These are phyloP conservation scores for Pseudomyrmex dendroicus DNA, from an alignment of 1,140 invertebrate genomes.

Conservation along the genomic window DNA sequence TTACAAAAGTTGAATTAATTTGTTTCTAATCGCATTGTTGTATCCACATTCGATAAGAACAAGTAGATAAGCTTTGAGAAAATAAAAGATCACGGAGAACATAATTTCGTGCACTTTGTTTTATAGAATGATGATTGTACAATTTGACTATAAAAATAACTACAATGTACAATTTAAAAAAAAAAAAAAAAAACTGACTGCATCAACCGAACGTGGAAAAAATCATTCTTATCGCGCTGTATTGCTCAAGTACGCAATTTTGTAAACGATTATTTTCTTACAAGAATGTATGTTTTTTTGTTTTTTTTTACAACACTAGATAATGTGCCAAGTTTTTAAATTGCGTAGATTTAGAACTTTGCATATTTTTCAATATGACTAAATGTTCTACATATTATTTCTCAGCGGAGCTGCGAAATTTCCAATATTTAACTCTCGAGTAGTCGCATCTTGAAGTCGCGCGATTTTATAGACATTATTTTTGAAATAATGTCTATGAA, in stretches of 20 bases:
- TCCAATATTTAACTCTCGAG: too few relatives aligned
- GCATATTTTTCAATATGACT: background rate
- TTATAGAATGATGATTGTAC: background rate
- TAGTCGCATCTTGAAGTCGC: too few relatives aligned
- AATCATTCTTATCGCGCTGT: slow-evolving; percentile 38
- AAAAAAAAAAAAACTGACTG: background rate
- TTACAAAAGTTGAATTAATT: slow-evolving; percentile 48
- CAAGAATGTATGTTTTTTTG: background rate
- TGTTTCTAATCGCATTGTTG: slow-evolving; percentile 11
- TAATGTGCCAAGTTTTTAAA: too few relatives aligned
- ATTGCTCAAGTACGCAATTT: slow-evolving; percentile 46
- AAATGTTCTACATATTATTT: slow-evolving; percentile 28
- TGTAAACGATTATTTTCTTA: slow-evolving; percentile 38
- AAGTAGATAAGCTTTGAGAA: background rate
- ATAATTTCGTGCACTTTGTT: background rate
- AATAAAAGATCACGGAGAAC: background rate
- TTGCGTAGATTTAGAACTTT: background rate
- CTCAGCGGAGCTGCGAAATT: background rate
- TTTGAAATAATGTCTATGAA: too few relatives aligned
- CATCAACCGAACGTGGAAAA: slow-evolving; percentile 27
- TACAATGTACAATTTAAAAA: too few relatives aligned
- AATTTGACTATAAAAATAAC: background rate
- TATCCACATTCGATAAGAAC: slow-evolving; percentile 15
- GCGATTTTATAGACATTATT: too few relatives aligned
- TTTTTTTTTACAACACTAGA: too few relatives aligned